These are phyloP conservation scores for Melanocharis versteri DNA, from an alignment of 2,113 vertebrate species.

Conservation along the genomic window DNA sequence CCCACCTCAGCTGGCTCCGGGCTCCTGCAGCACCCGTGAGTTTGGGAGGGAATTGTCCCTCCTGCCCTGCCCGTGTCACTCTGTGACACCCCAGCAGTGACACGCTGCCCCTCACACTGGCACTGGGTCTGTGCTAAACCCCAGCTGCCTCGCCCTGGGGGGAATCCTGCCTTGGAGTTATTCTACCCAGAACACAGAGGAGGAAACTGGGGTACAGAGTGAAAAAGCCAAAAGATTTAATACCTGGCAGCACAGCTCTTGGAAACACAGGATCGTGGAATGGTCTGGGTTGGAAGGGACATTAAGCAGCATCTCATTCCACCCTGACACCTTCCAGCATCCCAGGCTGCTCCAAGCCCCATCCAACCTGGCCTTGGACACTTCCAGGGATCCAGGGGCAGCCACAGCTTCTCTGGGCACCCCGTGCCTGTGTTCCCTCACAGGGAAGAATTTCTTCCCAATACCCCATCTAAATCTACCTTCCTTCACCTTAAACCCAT, in stretches of 20 bases:
- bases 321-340: not conserved
- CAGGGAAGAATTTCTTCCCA: not conserved
- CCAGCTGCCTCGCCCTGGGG: not conserved
- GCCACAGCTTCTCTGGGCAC: not conserved
- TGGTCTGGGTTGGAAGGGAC: not conserved
- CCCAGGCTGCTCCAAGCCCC: not conserved
- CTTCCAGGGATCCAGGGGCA: not conserved
- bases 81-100: not conserved
- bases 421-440: not conserved
- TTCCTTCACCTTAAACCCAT: not conserved
- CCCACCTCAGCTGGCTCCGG: accelerated
- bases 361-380: not conserved
- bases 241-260: not conserved
- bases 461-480: not conserved
- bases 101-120: not conserved
- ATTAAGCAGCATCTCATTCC: no score
- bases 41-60: not conserved
- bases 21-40: not conserved
- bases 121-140: not conserved
- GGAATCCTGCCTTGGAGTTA: not conserved
- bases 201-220: not conserved
- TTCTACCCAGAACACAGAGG: not conserved
- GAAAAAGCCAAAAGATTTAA: not conserved
- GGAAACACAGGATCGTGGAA: not conserved
- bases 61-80: not conserved